Evolutionary conservation across 2,797 vertebrate genomes (phyloP).

Genomic region (Sebastes ruberrimus): DNA sequence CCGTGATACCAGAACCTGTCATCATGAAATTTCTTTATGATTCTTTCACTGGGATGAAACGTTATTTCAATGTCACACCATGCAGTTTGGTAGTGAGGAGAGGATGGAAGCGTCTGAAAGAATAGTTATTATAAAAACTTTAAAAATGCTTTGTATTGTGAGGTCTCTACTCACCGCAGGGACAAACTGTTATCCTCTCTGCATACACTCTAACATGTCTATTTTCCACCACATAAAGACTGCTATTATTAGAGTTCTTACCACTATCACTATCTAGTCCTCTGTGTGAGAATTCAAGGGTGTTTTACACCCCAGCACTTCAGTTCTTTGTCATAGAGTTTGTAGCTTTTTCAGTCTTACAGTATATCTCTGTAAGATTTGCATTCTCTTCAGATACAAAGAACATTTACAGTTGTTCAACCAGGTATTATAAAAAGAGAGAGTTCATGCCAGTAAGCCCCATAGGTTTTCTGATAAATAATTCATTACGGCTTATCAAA

Average conservation of each 20-base stretch:
- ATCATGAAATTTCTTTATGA: constrained; percentile 42
- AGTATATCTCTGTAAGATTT: not conserved
- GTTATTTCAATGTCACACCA: constrained; percentile 17
- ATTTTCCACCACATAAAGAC: constrained; percentile 18
- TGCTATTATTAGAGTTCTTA: constrained; percentile 2
- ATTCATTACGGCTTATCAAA: not conserved
- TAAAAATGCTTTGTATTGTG: not conserved
- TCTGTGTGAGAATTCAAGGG: constrained; percentile 14
- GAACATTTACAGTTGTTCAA: not conserved
- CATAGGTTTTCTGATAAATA: not conserved
- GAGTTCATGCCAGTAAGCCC: not conserved
- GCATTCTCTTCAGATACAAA: not conserved
- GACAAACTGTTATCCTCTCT: not conserved
- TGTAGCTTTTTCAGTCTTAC: not conserved
- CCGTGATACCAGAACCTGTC: constrained; percentile 37
- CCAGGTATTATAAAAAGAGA: not conserved
- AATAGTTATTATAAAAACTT: constrained; percentile 33
- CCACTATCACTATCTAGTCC: constrained; percentile 19
- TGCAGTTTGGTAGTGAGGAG: not conserved
- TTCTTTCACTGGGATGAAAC: constrained; percentile 14
- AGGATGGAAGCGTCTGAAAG: not conserved
- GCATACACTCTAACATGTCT: not conserved
- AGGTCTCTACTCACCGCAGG: not conserved
- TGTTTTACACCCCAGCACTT: not conserved
- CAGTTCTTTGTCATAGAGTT: not conserved